These are phyloP conservation scores for Phrynocephalus versicolor DNA, from an alignment of 2,113 vertebrate species.

Conservation along the genomic window DNA sequence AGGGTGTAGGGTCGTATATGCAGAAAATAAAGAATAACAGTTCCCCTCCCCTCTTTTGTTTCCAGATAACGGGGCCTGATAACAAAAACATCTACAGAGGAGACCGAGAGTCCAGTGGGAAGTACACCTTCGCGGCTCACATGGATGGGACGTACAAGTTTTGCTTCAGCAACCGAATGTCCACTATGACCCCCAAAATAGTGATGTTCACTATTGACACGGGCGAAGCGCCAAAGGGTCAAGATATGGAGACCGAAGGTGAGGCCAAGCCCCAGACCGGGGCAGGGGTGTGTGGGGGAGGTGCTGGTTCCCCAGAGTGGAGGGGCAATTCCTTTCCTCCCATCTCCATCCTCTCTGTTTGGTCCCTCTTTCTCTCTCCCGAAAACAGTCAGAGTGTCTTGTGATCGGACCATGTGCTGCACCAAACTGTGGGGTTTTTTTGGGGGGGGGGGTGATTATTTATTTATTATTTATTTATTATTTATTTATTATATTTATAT, in stretches of 20 bases:
- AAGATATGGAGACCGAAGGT: slow-evolving; percentile 99
- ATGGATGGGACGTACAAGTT: slow-evolving; percentile 98
- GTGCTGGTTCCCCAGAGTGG: fast-evolving
- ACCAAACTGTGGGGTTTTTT: not conserved
- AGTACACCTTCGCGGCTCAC: slow-evolving; percentile 97
- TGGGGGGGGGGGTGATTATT: too few species aligned
- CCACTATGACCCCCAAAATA: slow-evolving; percentile 99
- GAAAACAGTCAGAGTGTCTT: not conserved
- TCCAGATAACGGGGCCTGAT: slow-evolving; percentile 94
- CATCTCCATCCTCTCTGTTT: not conserved
- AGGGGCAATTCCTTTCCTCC: not conserved
- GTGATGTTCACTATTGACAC: slow-evolving; percentile 99
- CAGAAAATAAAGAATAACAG: not conserved
- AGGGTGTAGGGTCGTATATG: too few species aligned
- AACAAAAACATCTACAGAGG: slow-evolving; percentile 97
- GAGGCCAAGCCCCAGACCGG: slow-evolving; percentile 48
- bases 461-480: too few species aligned
- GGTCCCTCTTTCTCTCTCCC: slow-evolving; percentile 3
- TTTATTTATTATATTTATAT: too few species aligned
- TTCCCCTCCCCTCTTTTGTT: slow-evolving; percentile 1
- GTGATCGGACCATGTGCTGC: not conserved
- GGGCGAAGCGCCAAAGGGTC: slow-evolving; percentile 94
- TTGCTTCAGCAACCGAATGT: slow-evolving; percentile 99
- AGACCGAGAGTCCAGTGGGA: slow-evolving; percentile 96
- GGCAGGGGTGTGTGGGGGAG: not conserved